These are phyloP conservation scores for Zingel zingel DNA, from an alignment of 2,113 vertebrate species.

Conservation along the genomic window DNA sequence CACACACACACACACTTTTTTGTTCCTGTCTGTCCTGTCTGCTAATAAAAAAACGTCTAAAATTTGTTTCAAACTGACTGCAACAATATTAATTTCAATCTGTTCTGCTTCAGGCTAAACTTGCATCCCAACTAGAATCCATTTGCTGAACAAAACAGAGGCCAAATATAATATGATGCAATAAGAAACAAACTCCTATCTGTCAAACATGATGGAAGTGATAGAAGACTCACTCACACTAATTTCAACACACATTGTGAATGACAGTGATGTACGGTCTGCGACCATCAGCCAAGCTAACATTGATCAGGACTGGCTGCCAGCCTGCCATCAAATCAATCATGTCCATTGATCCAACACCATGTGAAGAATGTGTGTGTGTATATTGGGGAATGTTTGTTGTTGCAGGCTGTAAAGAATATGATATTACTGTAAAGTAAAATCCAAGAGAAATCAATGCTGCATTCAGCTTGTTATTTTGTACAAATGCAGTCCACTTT, in stretches of 20 bases:
- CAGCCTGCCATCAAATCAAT: slow-evolving; percentile 73
- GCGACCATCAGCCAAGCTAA: slow-evolving; percentile 58
- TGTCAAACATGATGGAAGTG: slow-evolving; percentile 49
- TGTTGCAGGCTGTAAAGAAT: slow-evolving; percentile 45
- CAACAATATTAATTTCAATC: slow-evolving; percentile 4
- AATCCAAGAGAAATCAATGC: slow-evolving; percentile 49
- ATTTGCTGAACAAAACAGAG: slow-evolving; percentile 5
- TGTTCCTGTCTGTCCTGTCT: neutral
- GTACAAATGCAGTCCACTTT: neutral
- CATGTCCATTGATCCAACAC: slow-evolving; percentile 72
- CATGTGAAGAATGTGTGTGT: slow-evolving; percentile 49
- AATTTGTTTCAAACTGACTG: neutral
- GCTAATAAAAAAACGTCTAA: neutral
- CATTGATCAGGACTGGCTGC: slow-evolving; percentile 77
- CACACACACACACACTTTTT: too few species aligned
- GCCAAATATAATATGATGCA: slow-evolving; percentile 33
- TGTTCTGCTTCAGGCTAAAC: neutral
- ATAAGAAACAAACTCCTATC: slow-evolving; percentile 38
- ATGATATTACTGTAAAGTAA: slow-evolving; percentile 55
- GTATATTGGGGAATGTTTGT: slow-evolving; percentile 40
- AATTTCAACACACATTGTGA: slow-evolving; percentile 46
- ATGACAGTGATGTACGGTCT: slow-evolving; percentile 68
- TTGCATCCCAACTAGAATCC: neutral
- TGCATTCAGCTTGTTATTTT: neutral
- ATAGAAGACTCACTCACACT: slow-evolving; percentile 52